Conservation (phyloP, 2,113 vertebrate genomes). For the Myotis davidii region DNA sequence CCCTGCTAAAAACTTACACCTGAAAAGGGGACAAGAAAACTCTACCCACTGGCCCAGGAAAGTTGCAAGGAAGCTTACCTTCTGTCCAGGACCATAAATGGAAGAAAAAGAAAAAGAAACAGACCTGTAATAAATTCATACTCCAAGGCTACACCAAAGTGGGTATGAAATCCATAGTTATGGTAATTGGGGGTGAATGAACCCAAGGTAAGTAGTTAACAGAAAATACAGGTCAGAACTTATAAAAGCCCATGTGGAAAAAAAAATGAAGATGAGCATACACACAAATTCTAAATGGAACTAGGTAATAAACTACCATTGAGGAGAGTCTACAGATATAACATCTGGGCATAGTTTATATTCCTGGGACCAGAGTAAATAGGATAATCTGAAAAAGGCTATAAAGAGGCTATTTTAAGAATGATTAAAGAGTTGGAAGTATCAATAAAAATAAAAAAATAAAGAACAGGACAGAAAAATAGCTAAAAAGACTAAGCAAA, state of each 20-base stretch:
- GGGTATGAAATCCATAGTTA: background rate
- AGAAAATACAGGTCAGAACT: slow-evolving; percentile 14
- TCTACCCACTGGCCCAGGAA: background rate
- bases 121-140: slow-evolving; percentile 37
- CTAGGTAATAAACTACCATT: background rate
- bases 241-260: background rate
- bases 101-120: slow-evolving; percentile 27
- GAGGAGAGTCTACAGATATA: background rate
- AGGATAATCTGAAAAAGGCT: background rate
- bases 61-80: slow-evolving; percentile 13
- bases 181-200: background rate
- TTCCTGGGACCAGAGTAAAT: background rate
- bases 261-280: background rate
- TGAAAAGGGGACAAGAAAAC: background rate
- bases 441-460: background rate
- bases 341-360: background rate
- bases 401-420: background rate
- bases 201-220: background rate
- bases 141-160: background rate
- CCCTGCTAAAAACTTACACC: background rate
- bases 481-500: background rate
- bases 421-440: background rate
- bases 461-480: background rate
- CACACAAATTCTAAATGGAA: background rate
- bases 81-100: background rate